Evolutionary conservation across 2,888 invertebrate species (phyloP), one percentile per base, ranked within the genome.

Genomic region (Bellardia pandia): DNA sequence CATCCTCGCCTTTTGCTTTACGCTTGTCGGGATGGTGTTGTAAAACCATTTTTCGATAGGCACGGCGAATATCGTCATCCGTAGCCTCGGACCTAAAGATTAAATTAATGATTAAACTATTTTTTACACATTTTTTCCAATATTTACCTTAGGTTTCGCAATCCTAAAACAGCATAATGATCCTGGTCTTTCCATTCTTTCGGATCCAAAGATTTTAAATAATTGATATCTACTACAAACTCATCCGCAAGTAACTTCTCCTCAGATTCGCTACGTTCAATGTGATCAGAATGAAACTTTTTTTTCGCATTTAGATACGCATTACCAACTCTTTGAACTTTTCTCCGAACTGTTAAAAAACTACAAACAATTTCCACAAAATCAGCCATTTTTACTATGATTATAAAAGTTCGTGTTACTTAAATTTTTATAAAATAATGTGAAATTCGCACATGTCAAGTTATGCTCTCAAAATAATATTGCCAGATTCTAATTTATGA

Each of bases 1-100:
- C 96, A 89, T 97, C 97, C 93, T 98, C 97, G 3, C 98, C 98
- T 91, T 96, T 95, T 5, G 97, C 97, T 95, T 98, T 97, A 90
- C 99, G 96, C 94, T 99, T 99, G 93, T 99, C 99, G 0, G 99
- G 99, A 94, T 99, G 99, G 93, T 99, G 99, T 91, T 96, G 96
- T 76, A 99, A 94, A 69, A 98, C 98, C 94, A 97, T 97, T 92
- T 96, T 96, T 88, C 97, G 95, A 95, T 99, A 99, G 37, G 99
- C 98, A 91, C 96, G 96, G 93, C 98, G 98, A 88, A 99, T 98
- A 91, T 99, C 97, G 85, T 98, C 98, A 90, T 98, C 98, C 0
- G 97, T 96, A 0, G 99, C 99, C 93, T 96, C 96, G 93, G 96
- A 96, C 85, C 99, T 95, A 48, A 45, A 13, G 23, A 11, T 30